These are phyloP conservation scores for Osedax fenrisi DNA, from an alignment of 2,888 invertebrate genomes.

Conservation along the genomic window DNA sequence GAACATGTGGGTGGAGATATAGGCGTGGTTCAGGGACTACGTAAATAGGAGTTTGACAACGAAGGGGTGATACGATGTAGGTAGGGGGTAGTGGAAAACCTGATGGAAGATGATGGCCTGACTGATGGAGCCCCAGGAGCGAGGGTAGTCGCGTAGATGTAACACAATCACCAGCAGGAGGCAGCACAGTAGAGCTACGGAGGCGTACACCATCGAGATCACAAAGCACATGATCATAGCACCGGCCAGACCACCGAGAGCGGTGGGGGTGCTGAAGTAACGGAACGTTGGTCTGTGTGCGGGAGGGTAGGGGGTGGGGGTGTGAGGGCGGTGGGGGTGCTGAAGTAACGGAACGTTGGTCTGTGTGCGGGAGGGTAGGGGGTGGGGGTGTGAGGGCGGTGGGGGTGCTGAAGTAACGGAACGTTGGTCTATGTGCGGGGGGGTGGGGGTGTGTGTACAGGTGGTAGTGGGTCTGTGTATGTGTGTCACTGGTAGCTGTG, in stretches of 20 bases:
- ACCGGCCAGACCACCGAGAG: constrained; percentile 70
- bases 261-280: constrained; percentile 87
- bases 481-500: constrained; percentile 74
- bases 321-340: constrained; percentile 84
- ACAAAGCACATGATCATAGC: constrained; percentile 85
- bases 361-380: constrained; percentile 52
- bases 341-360: constrained; percentile 88
- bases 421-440: constrained; percentile 65
- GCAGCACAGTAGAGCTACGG: constrained; percentile 73
- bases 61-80: too few species aligned
- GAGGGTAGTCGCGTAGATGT: constrained; percentile 70
- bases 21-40: too few species aligned
- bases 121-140: constrained; percentile 89
- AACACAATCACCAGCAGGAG: constrained; percentile 74
- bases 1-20: too few species aligned
- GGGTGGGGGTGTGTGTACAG: constrained; percentile 49
- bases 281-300: constrained; percentile 74
- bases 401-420: constrained; percentile 87
- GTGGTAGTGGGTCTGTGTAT: constrained; percentile 91
- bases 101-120: constrained; percentile 99
- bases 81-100: too few species aligned
- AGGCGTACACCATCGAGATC: constrained; percentile 78
- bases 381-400: constrained; percentile 64
- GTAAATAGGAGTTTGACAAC: too few species aligned
- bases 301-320: neutral